Evolutionary conservation across 2,888 invertebrate genomes (phyloP).

Genomic region (Nycteola revayana): DNA sequence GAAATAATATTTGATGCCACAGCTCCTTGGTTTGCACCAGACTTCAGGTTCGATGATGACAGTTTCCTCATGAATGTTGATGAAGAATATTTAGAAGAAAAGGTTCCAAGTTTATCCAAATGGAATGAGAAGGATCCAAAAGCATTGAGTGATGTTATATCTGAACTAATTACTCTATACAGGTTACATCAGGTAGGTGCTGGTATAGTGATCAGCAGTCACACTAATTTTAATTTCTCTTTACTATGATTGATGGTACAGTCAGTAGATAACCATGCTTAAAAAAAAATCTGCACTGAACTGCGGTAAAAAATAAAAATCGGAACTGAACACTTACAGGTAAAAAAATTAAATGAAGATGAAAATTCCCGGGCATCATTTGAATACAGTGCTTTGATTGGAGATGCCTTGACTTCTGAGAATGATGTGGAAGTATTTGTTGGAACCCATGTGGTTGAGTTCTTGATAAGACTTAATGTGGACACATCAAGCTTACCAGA

Average conservation of each 20-base stretch:
- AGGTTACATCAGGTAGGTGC: slow-evolving; percentile 86
- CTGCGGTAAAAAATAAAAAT: too few species aligned
- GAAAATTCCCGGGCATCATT: slow-evolving; percentile 79
- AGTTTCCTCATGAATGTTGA: slow-evolving; percentile 83
- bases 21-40: slow-evolving; percentile 86
- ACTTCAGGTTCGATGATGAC: slow-evolving; percentile 88
- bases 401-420: slow-evolving; percentile 73
- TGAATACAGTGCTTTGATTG: slow-evolving; percentile 84
- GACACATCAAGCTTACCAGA: slow-evolving; percentile 84
- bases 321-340: slow-evolving; percentile 45
- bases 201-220: too few species aligned
- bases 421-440: slow-evolving; percentile 86
- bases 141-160: slow-evolving; percentile 82
- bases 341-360: slow-evolving; percentile 74
- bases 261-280: too few species aligned
- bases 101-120: slow-evolving; percentile 82
- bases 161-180: slow-evolving; percentile 83
- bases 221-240: too few species aligned
- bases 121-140: slow-evolving; percentile 85
- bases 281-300: too few species aligned
- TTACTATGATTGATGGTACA: too few species aligned
- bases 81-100: slow-evolving; percentile 70
- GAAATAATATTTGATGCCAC: slow-evolving; percentile 85
- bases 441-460: slow-evolving; percentile 82
- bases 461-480: slow-evolving; percentile 84